Base-by-base conservation (phyloP, 1,140 invertebrate genomes). In the Lepidurus packardi region DNA sequence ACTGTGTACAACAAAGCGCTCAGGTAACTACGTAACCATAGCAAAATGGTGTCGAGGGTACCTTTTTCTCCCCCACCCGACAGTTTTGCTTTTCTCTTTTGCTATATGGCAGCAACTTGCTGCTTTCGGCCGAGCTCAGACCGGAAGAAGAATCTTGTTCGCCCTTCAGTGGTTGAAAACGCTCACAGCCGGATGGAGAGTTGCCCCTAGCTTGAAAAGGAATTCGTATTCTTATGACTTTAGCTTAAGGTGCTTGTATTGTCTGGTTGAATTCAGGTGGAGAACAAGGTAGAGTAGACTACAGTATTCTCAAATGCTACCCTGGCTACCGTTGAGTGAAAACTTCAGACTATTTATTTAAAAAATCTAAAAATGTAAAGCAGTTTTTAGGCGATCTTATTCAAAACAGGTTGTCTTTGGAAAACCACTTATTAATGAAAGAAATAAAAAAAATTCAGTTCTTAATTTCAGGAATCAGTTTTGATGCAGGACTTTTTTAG, bases 91-190 rank as follows among this genome's bases (percentile, higher is more conserved):
- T 34, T 4, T 34, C 34, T 34, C 34, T 34, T 34, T 34, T 34
- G 34, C 34, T 34, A 34, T 34, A 34, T 65, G 16, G n/a, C 53
- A 21, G 53, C 53, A 65, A 9, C 53, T 65, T 16, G n/a, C 53
- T 65, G 53, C 53, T 21, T 34, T 34, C 34, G 34, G 34, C 16
- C 53, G 53, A 65, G 16, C 53, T 65, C 1, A 65, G 53, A 65
- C 53, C 53, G 53, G 53, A 65, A 65, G 53, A 65, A 65, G 53
- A 65, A 65, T 65, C 53, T 65, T 21, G 53, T 21, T 13, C 21
- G 53, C 21, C 53, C 53, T 65, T 65, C 53, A 21, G 4, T 65
- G 34, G 53, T 65, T 65, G 21, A 13, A 65, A 65, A 65, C 53
- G 53, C 53, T 13, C 21, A 65, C 16, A 65, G 53, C 53, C 53